phyloP scores from a whole-genome alignment of 92 coral and sea anemone genomes.

The Paragorgia papillata region DNA sequence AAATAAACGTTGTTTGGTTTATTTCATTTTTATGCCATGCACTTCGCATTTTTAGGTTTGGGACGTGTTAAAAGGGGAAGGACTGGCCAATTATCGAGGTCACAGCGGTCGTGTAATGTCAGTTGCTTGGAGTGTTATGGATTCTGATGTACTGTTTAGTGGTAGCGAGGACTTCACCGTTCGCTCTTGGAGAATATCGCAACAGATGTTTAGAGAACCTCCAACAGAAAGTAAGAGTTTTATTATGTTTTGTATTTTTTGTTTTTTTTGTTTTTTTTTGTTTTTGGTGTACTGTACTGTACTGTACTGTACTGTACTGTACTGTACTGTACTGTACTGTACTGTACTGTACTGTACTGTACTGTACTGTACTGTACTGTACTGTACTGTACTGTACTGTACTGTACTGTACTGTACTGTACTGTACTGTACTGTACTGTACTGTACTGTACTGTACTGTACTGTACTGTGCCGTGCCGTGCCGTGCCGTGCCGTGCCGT shows the following conservation, averaged over 20 bases:
- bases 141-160: conserved; percentile 86
- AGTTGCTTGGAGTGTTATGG: conserved; percentile 89
- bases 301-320: too few relatives aligned
- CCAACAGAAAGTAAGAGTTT: conserved; percentile 67
- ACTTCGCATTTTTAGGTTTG: conserved; percentile 77
- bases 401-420: too few relatives aligned
- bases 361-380: too few relatives aligned
- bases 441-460: too few relatives aligned
- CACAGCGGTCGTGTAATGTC: conserved; percentile 94
- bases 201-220: conserved; percentile 69
- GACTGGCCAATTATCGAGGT: conserved; percentile 80
- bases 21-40: too few relatives aligned
- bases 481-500: too few relatives aligned
- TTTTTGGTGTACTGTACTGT: not conserved
- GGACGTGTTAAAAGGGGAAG: conserved; percentile 80
- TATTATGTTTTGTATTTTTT: not conserved
- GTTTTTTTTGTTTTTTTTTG: not conserved
- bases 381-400: too few relatives aligned
- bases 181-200: conserved; percentile 84
- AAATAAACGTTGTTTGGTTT: too few relatives aligned
- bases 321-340: too few relatives aligned
- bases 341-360: too few relatives aligned
- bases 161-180: conserved; percentile 98
- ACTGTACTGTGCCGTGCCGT: too few relatives aligned
- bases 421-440: too few relatives aligned